Evolutionary conservation across 2,888 invertebrate species (phyloP), one percentile per base, ranked within the genome.

Genomic region (Epicampocera succincta): DNA sequence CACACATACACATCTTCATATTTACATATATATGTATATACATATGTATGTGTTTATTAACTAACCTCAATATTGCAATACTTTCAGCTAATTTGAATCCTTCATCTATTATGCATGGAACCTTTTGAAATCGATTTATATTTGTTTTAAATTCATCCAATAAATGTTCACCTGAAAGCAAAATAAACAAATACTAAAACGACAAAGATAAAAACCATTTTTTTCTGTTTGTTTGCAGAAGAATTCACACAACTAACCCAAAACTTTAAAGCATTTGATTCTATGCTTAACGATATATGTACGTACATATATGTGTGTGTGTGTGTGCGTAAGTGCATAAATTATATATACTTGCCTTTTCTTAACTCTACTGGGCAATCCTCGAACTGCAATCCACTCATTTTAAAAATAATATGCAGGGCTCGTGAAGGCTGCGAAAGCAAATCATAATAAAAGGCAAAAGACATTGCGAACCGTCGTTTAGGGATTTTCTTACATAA

Each of bases 381-480:
- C 87, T 94, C 93, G 89, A 94, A 95, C 54, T 94, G 93, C 86
- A 93, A 93, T 72, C 93, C 93, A 60, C 92, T 92, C 19, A 91
- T 87, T 86, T 94, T 95, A 50, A 96, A 89, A 87, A 95, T 93
- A 84, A 95, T 94, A 80, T 93, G 94, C 42, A 96, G 86, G 11
- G 95, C 93, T 87, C 96, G 92, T 6, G 94, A 94, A 1, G 96
- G 96, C 89, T 95, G 96, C 0, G 96, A 96, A 92, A 96, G 91
- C 17, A 95, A 90, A 91, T 96, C 95, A 84, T 92, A 94, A 88
- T 95, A 96, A 60, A 93, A 92, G 87, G 93, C 93, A 61, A 94
- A 84, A 85, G 91, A 84, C 93, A 87, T 85, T 68, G 75, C 76
- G 8, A 25, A 61, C 50, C 54, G 56, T 12, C 40, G 56, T 15